These are phyloP conservation scores for Geotrypetes seraphini DNA, from an alignment of 2,797 vertebrate genomes.

Conservation along the genomic window DNA sequence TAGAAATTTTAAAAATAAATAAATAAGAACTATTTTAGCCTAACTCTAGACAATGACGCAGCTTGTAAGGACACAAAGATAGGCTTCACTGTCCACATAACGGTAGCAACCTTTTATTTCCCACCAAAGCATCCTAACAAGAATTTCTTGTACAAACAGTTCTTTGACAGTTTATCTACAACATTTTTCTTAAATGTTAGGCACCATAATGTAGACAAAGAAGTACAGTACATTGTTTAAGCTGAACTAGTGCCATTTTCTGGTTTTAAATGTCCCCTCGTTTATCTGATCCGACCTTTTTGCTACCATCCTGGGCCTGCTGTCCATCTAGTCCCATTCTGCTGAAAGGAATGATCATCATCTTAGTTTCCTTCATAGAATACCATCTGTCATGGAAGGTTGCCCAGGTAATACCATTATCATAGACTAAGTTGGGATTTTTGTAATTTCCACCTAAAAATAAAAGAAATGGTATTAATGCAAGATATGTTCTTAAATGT, in stretches of 20 bases:
- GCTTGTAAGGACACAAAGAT: no score
- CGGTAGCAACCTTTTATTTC: no score
- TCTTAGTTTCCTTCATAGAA: slow-evolving; percentile 84
- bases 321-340: slow-evolving; percentile 54
- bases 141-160: neutral
- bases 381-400: slow-evolving; percentile 88
- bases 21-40: no score
- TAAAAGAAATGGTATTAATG: neutral
- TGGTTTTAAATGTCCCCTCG: slow-evolving; percentile 11
- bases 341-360: slow-evolving; percentile 88
- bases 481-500: no score
- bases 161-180: neutral
- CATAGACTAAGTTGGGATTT: slow-evolving; percentile 52
- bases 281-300: slow-evolving; percentile 41
- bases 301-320: slow-evolving; percentile 40
- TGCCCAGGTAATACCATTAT: slow-evolving; percentile 90
- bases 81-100: no score
- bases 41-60: no score
- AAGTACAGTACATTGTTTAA: neutral
- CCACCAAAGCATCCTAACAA: no score
- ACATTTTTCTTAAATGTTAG: neutral
- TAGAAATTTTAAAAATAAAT: no score
- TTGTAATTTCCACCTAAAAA: slow-evolving; percentile 76
- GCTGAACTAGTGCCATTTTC: neutral
- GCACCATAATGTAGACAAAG: neutral